A percentile compares a stretch with the other conserved stretches of the same genome.
Evolutionary conservation across 2,113 vertebrate genomes (phyloP).

Genomic region (Tragelaphus imberbis): DNA sequence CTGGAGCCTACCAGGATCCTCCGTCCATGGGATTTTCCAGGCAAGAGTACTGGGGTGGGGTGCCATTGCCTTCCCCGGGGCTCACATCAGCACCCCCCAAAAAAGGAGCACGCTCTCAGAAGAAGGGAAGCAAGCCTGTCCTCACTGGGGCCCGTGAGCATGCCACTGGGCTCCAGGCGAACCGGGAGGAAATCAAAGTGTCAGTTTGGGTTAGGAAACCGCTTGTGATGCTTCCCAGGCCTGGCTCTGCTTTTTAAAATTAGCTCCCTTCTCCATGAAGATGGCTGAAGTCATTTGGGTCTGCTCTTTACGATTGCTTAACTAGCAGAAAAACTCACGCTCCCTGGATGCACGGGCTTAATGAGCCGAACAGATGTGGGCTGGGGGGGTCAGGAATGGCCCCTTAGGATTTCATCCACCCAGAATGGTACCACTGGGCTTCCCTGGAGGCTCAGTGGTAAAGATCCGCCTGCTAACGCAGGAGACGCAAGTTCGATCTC

Average conservation of each 20-base stretch:
- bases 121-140: conserved; percentile 58
- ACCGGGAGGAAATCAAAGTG: conserved; percentile 56
- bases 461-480: too few species aligned
- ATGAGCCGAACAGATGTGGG: conserved; percentile 45
- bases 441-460: too few species aligned
- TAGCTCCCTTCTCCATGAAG: conserved; percentile 65
- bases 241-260: conserved; percentile 36
- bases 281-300: conserved; percentile 49
- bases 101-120: conserved; percentile 58
- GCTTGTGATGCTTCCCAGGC: conserved; percentile 66
- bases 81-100: conserved; percentile 62
- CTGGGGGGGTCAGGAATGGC: neutral
- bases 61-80: too few species aligned
- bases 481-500: too few species aligned
- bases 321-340: conserved; percentile 51
- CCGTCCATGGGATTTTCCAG: too few species aligned
- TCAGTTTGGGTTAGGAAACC: conserved; percentile 69
- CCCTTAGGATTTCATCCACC: neutral
- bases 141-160: conserved; percentile 47
- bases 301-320: conserved; percentile 53
- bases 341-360: conserved; percentile 47
- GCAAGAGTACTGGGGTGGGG: too few species aligned
- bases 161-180: conserved; percentile 52
- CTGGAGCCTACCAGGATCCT: too few species aligned
- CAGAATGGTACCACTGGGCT: neutral